A percentile compares a stretch with the other conserved stretches of the same genome.
These are phyloP conservation scores for Myrmecobius fasciatus DNA, from an alignment of 2,113 vertebrate species.

Conservation along the genomic window DNA sequence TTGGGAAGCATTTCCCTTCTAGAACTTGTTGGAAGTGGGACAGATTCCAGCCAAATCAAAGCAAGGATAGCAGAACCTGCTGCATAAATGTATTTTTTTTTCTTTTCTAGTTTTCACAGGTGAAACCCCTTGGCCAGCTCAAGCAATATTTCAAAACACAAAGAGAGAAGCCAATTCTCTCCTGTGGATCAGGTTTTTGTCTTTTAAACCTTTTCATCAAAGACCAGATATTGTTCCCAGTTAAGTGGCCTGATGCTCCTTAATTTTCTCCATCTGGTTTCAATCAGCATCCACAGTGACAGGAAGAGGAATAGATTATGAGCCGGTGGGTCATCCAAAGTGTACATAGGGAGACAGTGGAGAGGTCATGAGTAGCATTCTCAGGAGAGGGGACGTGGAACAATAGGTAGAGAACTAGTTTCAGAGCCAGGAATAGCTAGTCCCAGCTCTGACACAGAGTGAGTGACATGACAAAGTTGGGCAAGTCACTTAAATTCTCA, in stretches of 20 bases:
- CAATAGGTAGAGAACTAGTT: background rate
- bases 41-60: background rate
- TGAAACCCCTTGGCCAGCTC: background rate
- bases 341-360: background rate
- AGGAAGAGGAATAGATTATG: background rate
- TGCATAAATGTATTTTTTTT: slow-evolving; percentile 51
- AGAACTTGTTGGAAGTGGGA: slow-evolving; percentile 27
- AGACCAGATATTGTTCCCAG: background rate
- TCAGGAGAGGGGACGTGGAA: background rate
- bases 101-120: background rate
- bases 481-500: background rate
- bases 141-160: background rate
- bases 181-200: background rate
- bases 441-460: background rate
- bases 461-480: background rate
- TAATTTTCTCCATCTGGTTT: slow-evolving; percentile 9
- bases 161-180: background rate
- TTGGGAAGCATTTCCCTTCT: slow-evolving; percentile 43
- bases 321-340: background rate
- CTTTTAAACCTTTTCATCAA: slow-evolving; percentile 36
- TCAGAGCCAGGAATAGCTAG: background rate
- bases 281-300: background rate
- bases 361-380: background rate
- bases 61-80: slow-evolving; percentile 23
- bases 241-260: background rate